Evolutionary conservation across 2,888 invertebrate genomes (phyloP).

Genomic region (Parasteatoda lunata): DNA sequence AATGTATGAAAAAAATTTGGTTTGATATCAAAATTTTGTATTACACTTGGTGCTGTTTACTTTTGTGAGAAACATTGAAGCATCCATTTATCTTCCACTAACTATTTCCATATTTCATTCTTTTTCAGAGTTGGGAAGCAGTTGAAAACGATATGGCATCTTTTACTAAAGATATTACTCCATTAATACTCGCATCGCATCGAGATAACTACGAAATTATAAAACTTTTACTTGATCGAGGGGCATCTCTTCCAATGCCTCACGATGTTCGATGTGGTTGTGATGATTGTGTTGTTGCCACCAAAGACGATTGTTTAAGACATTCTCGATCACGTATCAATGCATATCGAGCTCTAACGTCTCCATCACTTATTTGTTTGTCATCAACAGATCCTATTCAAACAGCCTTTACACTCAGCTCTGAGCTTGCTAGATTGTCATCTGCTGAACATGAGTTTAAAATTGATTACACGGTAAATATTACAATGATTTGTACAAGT

Average conservation of each 20-base stretch:
- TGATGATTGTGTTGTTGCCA: conserved; percentile 93
- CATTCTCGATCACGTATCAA: conserved; percentile 97
- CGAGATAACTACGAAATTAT: conserved; percentile 99
- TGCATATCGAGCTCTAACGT: conserved; percentile 95
- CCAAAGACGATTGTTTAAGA: conserved; percentile 92
- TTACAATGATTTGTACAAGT: no score
- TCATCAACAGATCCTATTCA: conserved; percentile 98
- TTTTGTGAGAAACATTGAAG: not conserved
- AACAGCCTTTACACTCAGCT: conserved; percentile 98
- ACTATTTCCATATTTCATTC: not conserved
- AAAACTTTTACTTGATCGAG: conserved; percentile 95
- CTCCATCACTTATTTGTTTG: conserved; percentile 95
- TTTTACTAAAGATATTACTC: conserved; percentile 98
- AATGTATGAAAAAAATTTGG: no score
- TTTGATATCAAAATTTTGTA: no score
- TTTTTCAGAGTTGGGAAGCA: conserved; percentile 90
- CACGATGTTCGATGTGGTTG: conserved; percentile 96
- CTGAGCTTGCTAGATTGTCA: conserved; percentile 95
- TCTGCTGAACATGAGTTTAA: conserved; percentile 98
- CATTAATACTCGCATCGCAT: conserved; percentile 97
- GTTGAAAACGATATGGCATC: conserved; percentile 92
- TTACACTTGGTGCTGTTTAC: not conserved
- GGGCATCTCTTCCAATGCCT: conserved; percentile 93
- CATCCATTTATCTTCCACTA: not conserved
- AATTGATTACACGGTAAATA: conserved; percentile 82